Percentiles rank a stretch among this genome's conserved stretches.
phyloP scores from a whole-genome alignment of 1,140 invertebrate genomes.

The Chymomyza costata region DNA sequence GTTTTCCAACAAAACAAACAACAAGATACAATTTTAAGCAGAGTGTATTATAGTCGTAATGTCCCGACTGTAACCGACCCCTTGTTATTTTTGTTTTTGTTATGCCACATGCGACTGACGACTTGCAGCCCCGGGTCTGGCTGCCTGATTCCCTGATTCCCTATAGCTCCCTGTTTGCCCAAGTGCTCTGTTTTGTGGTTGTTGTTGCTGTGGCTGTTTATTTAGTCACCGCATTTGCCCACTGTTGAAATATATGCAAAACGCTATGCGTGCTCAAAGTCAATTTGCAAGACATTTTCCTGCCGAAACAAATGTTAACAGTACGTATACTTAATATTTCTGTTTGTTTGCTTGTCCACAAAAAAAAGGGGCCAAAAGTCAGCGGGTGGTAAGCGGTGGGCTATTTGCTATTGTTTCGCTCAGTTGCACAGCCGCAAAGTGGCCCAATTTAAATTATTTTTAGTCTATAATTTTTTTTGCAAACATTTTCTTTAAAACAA shows the following conservation, averaged over 20 bases:
- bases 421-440: constrained; percentile 38
- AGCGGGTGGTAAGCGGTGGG: constrained; percentile 4
- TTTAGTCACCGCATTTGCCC: constrained; percentile 14
- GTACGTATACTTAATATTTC: constrained; percentile 56
- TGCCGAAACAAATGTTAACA: constrained; percentile 28
- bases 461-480: too few relatives aligned
- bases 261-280: constrained; percentile 56
- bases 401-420: constrained; percentile 39
- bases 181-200: too few relatives aligned
- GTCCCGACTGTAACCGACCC: constrained; percentile 23
- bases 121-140: too few relatives aligned
- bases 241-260: constrained; percentile 22
- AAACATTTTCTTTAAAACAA: constrained; percentile 18
- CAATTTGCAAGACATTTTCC: constrained; percentile 59
- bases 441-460: constrained; percentile 35
- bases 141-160: too few relatives aligned
- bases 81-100: constrained; percentile 3
- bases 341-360: neutral
- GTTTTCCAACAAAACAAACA: too few relatives aligned
- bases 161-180: too few relatives aligned
- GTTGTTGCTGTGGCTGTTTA: constrained; percentile 3
- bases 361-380: neutral
- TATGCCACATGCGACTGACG: too few relatives aligned
- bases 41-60: too few relatives aligned
- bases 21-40: too few relatives aligned